Evolutionary conservation across 2,888 invertebrate genomes (phyloP), one percentile per base, ranked within the genome.

Genomic region (Pherbina coryleti): DNA sequence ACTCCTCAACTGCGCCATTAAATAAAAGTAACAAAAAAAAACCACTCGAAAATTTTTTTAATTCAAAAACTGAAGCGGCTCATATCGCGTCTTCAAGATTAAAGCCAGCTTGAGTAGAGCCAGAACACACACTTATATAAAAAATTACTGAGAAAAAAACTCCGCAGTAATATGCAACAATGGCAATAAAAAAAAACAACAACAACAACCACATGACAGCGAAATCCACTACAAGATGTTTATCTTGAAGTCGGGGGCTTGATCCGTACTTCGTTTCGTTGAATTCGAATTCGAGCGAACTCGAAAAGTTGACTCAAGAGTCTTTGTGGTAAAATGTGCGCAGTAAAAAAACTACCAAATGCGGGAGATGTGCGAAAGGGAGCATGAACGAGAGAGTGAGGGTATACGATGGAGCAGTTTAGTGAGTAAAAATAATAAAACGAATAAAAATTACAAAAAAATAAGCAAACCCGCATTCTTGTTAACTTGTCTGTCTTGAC

Each of bases 251-350:
- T 25, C 49, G 25, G 51, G 22, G 44, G 69, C 44, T 25, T 69
- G 69, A 69, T 69, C 69, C n/a, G 53, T 51, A 51, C 49, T 69
- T 22, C 69, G 51, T 28, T 69, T 69, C 69, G 69, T 17, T 53
- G 69, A 69, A 69, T 25, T 69, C 69, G 53, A 69, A 51, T 51
- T 49, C 69, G 69, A 69, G 25, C 69, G 51, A 22, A 51, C 51
- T 69, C n/a, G 34, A 37, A 9, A 22, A 37, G 37, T n/a, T n/a
- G 49, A 44, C 34, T 31, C 44, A 44, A 22, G 34, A 49, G 67
- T 5, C 22, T 37, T 37, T 49, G 69, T 49, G 17, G 25, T 0
- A 49, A 49, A 69, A 28, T 34, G 9, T 34, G n/a, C 28, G 8
- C n/a, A 64, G n/a, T 31, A 64, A 28, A 64, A 31, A 11, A 64